phyloP scores from a whole-genome alignment of 2,797 vertebrate species.

The Lemur catta region DNA sequence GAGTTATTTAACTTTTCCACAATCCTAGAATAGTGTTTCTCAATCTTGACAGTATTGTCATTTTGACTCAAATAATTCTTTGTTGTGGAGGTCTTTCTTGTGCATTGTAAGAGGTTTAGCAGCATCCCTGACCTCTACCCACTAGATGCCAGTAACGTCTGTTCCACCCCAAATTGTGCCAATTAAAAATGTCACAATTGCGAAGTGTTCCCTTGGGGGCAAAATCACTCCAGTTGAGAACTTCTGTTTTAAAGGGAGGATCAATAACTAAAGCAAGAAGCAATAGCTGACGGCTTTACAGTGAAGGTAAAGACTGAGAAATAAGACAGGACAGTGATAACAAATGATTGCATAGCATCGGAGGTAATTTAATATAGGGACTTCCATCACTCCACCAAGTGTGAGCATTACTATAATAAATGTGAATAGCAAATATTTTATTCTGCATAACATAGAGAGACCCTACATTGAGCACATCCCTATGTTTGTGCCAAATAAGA shows the following conservation, averaged over 20 bases:
- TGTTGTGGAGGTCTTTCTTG: background rate
- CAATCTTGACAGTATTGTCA: background rate
- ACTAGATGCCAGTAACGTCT: background rate
- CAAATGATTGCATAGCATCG: background rate
- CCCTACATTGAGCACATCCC: background rate
- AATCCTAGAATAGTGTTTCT: background rate
- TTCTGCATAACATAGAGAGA: background rate
- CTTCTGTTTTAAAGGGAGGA: background rate
- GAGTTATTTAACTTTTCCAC: background rate
- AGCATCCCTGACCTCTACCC: background rate
- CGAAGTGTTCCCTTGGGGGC: background rate
- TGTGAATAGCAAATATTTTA: slow-evolving; percentile 21
- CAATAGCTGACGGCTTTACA: background rate
- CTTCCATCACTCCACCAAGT: background rate
- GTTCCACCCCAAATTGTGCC: background rate
- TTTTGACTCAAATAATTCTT: background rate
- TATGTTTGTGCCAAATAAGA: background rate
- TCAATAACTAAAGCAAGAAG: background rate
- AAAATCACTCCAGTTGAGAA: background rate
- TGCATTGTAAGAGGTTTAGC: background rate
- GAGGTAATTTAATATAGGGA: background rate
- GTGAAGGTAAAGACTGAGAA: background rate
- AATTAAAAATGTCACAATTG: slow-evolving; percentile 23
- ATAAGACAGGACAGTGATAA: background rate
- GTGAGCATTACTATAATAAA: background rate